A percentile compares a stretch with the other conserved stretches of the same genome.
Evolutionary conservation across 2,888 invertebrate species (phyloP).

Genomic region (Trypoxylon attenuatum): DNA sequence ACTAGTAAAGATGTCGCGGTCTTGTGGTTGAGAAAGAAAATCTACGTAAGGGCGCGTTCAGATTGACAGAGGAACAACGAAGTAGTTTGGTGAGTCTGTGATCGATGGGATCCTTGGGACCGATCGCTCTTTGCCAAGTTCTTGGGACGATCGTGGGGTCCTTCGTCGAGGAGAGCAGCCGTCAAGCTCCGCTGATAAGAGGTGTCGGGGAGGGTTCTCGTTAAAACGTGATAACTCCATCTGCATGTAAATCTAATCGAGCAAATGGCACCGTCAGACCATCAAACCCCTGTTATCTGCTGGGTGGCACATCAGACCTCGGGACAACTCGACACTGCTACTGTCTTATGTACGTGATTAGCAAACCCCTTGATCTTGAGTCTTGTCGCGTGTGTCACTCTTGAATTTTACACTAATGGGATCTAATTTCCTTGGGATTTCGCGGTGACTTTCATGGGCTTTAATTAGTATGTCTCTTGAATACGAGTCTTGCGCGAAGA

Average conservation of each 20-base stretch:
- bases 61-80: conserved; percentile 26
- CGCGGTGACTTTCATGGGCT: conserved; percentile 13
- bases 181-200: conserved; percentile 36
- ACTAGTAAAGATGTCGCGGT: conserved; percentile 8
- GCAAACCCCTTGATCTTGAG: conserved; percentile 38
- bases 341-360: conserved; percentile 27
- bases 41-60: conserved; percentile 17
- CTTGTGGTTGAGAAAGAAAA: conserved; percentile 27
- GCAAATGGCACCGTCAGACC: conserved; percentile 49
- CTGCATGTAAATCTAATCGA: conserved; percentile 70
- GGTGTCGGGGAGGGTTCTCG: conserved; percentile 52
- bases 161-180: conserved; percentile 28
- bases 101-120: conserved; percentile 51
- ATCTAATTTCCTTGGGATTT: conserved; percentile 43
- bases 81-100: conserved; percentile 19
- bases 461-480: no score
- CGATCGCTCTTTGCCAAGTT: conserved; percentile 35
- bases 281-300: conserved; percentile 55
- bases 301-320: conserved; percentile 24
- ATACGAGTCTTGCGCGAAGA: background rate
- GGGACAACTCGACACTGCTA: conserved; percentile 18
- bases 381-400: conserved; percentile 39
- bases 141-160: conserved; percentile 30
- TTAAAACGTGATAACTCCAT: conserved; percentile 70
- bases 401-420: conserved; percentile 46